Base-by-base conservation (phyloP, 2,113 vertebrate species). In the Nipponia nippon region DNA sequence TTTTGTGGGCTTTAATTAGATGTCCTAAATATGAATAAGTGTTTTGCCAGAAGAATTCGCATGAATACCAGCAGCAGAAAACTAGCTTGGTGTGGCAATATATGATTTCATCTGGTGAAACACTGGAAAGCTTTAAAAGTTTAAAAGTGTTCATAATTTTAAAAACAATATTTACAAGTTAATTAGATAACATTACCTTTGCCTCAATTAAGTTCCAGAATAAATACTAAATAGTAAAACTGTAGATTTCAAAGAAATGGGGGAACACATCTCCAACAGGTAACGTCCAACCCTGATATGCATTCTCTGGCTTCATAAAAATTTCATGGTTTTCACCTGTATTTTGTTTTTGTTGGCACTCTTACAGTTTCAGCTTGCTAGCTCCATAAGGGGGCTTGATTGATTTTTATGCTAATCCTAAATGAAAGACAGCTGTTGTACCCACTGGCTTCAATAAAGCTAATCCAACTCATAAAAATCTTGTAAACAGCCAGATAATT, bases 371-470 rank as follows among this genome's bases (percentile, higher is more conserved):
- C 71, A 30, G 50, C n/a, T 15, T 67, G 55, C 84, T 70, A 34
- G 36, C 84, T 79, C 44, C 36, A 1, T 49, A 22, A 73, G 66
- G 65, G 79, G 78, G 13, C 61, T 92, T 67, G 90, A 92, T 80
- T 69, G 96, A 92, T 95, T 96, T 92, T 87, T 42, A 76, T 92
- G 95, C 78, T 88, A 94, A 94, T 96, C 85, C 69, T 29, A 11
- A 89, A 69, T 88, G 94, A 92, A 93, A 79, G 93, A 59, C 95
- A 92, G 92, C 94, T 90, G 95, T 34, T 86, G 82, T 67, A 75
- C 82, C 26, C 94, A 55, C 53, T 0, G 25, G 92, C 65, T 89
- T 36, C 77, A 52, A 25, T 87, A 25, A 29, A 3, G 65, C 83
- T 90, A 69, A 83, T 94, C 85, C 90, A 61, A n/a, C 95, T 88